phyloP scores from a whole-genome alignment of 2,888 invertebrate genomes.

The Eupithecia vulgata region DNA sequence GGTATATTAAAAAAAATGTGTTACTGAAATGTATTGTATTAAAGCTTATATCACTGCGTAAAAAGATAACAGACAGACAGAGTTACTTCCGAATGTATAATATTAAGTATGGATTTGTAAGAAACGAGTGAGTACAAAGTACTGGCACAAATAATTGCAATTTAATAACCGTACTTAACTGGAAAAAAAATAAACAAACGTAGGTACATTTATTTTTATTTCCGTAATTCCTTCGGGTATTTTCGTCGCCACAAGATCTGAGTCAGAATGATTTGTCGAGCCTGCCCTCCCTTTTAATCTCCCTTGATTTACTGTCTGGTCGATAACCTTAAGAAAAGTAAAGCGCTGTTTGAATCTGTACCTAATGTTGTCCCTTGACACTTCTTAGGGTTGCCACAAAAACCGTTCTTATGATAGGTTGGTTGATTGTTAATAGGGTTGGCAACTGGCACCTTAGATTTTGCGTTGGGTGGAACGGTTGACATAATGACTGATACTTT shows the following conservation, averaged over 20 bases:
- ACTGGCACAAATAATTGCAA: background rate
- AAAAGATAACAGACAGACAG: too few relatives aligned
- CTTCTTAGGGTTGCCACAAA: slow-evolving; percentile 27
- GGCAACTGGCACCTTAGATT: background rate
- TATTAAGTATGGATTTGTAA: too few relatives aligned
- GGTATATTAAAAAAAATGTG: too few relatives aligned
- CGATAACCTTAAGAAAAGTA: slow-evolving; percentile 39
- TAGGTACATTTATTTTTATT: slow-evolving; percentile 19
- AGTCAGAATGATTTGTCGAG: slow-evolving; percentile 42
- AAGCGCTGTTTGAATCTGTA: slow-evolving; percentile 32
- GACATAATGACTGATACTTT: too few relatives aligned
- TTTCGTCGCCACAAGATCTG: slow-evolving; percentile 35
- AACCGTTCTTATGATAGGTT: background rate
- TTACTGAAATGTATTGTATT: too few relatives aligned
- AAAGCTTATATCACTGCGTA: too few relatives aligned
- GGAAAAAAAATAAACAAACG: background rate
- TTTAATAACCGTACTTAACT: background rate
- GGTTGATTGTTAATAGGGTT: background rate
- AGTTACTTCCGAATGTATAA: too few relatives aligned
- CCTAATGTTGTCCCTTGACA: slow-evolving; percentile 22
- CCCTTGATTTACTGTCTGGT: slow-evolving; percentile 41
- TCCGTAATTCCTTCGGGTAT: slow-evolving; percentile 31
- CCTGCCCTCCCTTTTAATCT: slow-evolving; percentile 37
- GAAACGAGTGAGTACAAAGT: too few relatives aligned
- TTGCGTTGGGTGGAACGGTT: background rate